Conservation (phyloP, 1,140 invertebrate genomes). For the Wasmannia auropunctata region DNA sequence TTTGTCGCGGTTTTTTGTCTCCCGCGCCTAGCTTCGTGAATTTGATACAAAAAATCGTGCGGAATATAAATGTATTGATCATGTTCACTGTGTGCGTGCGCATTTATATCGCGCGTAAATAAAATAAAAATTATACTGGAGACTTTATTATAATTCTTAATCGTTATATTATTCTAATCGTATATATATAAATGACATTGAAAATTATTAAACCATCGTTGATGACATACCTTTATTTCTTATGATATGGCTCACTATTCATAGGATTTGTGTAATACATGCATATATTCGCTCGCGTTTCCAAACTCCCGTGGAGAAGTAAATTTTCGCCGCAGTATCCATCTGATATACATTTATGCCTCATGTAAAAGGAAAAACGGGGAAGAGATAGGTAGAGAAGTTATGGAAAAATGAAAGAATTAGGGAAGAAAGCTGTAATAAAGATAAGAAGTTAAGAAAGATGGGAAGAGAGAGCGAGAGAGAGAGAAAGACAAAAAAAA, state of each 20-base stretch:
- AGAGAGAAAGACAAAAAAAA: neutral
- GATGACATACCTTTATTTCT: neutral
- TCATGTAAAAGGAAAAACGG: conserved; percentile 3
- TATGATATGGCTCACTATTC: neutral
- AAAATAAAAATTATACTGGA: neutral
- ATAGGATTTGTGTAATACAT: neutral
- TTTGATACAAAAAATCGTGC: conserved; percentile 13
- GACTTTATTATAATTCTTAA: neutral
- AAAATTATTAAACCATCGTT: neutral
- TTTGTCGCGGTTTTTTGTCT: conserved; percentile 1
- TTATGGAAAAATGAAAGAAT: conserved; percentile 39
- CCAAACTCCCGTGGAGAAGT: neutral
- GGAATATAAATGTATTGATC: neutral
- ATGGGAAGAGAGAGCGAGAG: neutral
- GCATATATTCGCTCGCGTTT: neutral
- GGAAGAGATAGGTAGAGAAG: conserved; percentile 8
- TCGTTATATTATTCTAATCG: neutral
- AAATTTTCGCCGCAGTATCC: conserved; percentile 24
- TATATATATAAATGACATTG: neutral
- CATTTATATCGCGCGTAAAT: neutral
- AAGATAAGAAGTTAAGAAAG: conserved; percentile 30
- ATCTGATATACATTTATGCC: conserved; percentile 39
- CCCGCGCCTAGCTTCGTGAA: neutral
- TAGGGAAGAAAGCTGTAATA: conserved; percentile 28
- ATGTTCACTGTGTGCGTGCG: neutral